Conservation (phyloP, 2,113 vertebrate genomes). For the Seriola rivoliana region DNA sequence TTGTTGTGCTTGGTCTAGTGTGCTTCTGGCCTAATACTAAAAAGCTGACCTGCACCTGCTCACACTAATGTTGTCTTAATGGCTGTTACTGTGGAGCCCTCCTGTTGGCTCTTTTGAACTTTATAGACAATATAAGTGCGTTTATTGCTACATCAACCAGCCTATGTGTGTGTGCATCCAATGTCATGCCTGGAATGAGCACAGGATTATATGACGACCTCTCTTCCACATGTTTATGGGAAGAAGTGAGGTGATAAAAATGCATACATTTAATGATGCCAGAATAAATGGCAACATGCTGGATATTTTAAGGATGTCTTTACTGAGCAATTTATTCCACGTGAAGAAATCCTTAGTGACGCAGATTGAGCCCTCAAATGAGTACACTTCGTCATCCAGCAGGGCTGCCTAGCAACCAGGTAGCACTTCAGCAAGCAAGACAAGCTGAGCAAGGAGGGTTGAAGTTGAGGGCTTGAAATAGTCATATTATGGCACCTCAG, state of each 20-base stretch:
- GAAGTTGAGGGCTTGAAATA: conserved; percentile 29
- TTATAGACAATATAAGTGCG: conserved; percentile 15
- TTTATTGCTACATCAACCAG: conserved; percentile 2
- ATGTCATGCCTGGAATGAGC: conserved; percentile 10
- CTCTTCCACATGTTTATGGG: neutral
- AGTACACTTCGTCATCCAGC: conserved; percentile 39
- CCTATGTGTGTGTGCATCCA: conserved; percentile 30
- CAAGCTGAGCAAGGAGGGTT: conserved; percentile 7
- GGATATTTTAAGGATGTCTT: conserved; percentile 32
- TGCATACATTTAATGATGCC: conserved; percentile 15
- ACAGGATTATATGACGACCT: neutral
- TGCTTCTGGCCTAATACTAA: neutral
- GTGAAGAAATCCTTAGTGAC: conserved; percentile 36
- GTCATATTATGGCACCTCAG: neutral
- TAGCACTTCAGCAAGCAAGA: conserved; percentile 36
- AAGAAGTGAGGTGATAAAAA: neutral
- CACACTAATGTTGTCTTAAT: neutral
- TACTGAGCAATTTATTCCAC: conserved; percentile 46
- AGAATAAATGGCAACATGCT: neutral
- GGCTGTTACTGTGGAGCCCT: neutral
- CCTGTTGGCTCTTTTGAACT: conserved; percentile 33
- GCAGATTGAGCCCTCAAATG: conserved; percentile 50
- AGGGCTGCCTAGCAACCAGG: conserved; percentile 79
- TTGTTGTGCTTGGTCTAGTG: neutral
- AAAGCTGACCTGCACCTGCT: neutral